Evolutionary conservation across 2,797 vertebrate genomes (phyloP), one percentile per base, ranked within the genome.

Genomic region (Cryptoprocta ferox): DNA sequence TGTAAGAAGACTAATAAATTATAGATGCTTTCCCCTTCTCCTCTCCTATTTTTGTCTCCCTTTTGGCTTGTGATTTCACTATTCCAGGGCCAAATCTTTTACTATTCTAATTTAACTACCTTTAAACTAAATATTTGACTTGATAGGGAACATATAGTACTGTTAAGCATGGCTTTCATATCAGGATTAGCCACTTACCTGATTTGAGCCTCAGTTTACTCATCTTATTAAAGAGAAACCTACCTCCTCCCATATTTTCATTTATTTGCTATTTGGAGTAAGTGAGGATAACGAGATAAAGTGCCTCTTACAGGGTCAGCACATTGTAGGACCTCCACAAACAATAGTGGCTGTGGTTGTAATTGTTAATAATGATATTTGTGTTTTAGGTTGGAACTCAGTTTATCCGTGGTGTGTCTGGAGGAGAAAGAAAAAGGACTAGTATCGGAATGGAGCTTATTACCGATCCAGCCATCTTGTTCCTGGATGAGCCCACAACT

Each of bases 381-480:
- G 4, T 89, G 15, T 65, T 89, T 95, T 97, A 99, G 99, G 99
- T 99, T 95, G 99, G 99, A 88, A 99, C 99, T 32, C 99, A 99
- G 97, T 98, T 99, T 97, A 99, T 95, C 39, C 99, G 99, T 0
- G 99, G 99, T 1, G 99, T 99, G 91, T 99, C 99, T 0, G 99
- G 99, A 96, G 99, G 99, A 75, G 99, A 99, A 98, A 98, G 99
- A 65, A 99, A 99, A 98, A 99, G 99, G 98, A 99, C 99, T 14
- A 99, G 97, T 97, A 99, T 99, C 7, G 99, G 99, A 5, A 99
- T 99, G 99, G 99, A 99, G 98, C 98, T 99, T 79, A 99, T 99
- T 95, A 99, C 98, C 0, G 99, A 99, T 89, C 99, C 99, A 4
- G 97, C 99, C 0, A 99, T 99, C 92, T 98, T 99, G 56, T 99